A percentile compares a stretch with the other conserved stretches of the same genome.
phyloP scores from a whole-genome alignment of 2,888 invertebrate genomes.

The Nomada goodeniana region DNA sequence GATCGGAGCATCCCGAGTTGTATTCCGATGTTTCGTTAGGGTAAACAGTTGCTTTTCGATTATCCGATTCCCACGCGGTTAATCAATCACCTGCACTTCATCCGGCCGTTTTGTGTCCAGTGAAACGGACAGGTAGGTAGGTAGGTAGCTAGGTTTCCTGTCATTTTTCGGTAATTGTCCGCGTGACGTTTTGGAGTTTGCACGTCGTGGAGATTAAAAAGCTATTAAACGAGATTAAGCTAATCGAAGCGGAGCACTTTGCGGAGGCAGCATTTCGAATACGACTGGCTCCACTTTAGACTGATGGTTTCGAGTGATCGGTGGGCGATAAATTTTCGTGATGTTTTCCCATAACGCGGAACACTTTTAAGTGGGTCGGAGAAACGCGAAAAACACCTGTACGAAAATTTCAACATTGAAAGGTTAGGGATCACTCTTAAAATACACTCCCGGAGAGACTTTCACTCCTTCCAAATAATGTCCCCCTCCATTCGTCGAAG shows the following conservation, averaged over 20 bases:
- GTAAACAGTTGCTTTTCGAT: slow-evolving; percentile 13
- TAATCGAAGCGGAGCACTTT: background rate
- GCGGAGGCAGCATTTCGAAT: too few relatives aligned
- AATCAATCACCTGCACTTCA: background rate
- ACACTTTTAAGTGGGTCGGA: too few relatives aligned
- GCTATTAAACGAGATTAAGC: background rate
- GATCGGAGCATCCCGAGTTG: background rate
- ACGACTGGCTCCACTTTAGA: background rate
- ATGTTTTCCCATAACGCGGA: too few relatives aligned
- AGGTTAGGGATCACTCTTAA: too few relatives aligned
- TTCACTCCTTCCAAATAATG: too few relatives aligned
- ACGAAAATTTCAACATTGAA: too few relatives aligned
- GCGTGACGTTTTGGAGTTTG: background rate
- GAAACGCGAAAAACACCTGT: too few relatives aligned
- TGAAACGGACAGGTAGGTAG: too few relatives aligned
- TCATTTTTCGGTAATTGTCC: background rate
- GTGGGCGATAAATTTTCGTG: background rate
- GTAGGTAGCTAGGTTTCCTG: background rate
- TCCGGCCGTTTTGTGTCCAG: too few relatives aligned
- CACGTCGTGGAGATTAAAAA: background rate
- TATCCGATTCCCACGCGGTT: background rate
- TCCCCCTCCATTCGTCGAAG: too few relatives aligned
- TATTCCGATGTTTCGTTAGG: background rate
- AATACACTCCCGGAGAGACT: too few relatives aligned
- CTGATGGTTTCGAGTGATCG: background rate